These are phyloP conservation scores for Flexamia atlantica DNA, from an alignment of 2,888 invertebrate genomes.

Conservation along the genomic window DNA sequence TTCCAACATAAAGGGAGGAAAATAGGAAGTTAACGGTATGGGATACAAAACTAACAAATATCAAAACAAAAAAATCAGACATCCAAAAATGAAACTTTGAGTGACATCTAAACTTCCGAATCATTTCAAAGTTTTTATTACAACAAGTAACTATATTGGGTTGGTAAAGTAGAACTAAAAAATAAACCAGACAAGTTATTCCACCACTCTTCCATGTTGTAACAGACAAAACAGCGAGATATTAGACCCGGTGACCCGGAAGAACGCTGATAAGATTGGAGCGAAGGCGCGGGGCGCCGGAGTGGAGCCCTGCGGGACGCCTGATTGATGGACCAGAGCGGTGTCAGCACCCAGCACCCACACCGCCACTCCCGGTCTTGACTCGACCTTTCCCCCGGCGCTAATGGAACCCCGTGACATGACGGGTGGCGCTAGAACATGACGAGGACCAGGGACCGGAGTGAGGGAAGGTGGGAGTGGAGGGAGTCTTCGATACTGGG, in stretches of 20 bases:
- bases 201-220: neutral
- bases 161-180: too few species aligned
- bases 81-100: too few species aligned
- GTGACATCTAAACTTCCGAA: too few species aligned
- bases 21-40: too few species aligned
- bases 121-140: too few species aligned
- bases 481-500: too few species aligned
- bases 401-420: neutral
- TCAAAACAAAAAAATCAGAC: too few species aligned
- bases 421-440: neutral
- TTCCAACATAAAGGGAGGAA: too few species aligned
- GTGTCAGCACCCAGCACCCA: constrained; percentile 22
- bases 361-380: constrained; percentile 21
- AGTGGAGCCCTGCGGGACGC: constrained; percentile 21
- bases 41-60: too few species aligned
- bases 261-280: constrained; percentile 26
- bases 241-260: neutral
- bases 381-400: constrained; percentile 9
- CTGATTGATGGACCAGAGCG: constrained; percentile 28
- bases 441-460: neutral
- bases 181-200: neutral
- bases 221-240: too few species aligned
- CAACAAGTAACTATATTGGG: too few species aligned
- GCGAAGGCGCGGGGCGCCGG: constrained; percentile 19
- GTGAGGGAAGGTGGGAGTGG: neutral